These are phyloP conservation scores for Rhagonycha fulva DNA, from an alignment of 2,888 invertebrate species.

Conservation along the genomic window DNA sequence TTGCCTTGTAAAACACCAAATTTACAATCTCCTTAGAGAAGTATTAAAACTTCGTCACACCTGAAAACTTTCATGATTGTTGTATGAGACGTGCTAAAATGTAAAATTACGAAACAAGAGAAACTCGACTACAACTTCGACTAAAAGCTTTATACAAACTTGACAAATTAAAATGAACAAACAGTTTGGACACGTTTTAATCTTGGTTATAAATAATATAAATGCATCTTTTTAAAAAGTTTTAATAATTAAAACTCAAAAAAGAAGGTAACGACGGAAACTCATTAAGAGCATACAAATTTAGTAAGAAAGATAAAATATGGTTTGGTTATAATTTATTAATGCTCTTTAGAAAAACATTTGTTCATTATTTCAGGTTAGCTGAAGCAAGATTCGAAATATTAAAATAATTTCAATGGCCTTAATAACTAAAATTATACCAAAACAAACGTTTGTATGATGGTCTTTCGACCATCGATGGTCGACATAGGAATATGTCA, in stretches of 20 bases:
- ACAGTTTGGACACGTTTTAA: slow-evolving; percentile 5
- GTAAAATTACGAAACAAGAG: slow-evolving; percentile 11
- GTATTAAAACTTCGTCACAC: slow-evolving; percentile 12
- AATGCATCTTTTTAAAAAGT: neutral
- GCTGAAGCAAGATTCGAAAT: no score
- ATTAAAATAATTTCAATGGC: no score
- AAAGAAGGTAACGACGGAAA: neutral
- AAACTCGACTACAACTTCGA: neutral
- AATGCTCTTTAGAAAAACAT: neutral
- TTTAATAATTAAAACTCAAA: neutral
- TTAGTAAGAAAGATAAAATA: neutral
- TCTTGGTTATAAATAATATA: neutral
- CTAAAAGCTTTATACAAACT: neutral
- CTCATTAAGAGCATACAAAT: neutral
- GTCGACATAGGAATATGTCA: no score
- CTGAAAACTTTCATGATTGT: slow-evolving; percentile 21
- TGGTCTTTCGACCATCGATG: no score
- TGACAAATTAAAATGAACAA: slow-evolving; percentile 8
- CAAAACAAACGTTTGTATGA: no score
- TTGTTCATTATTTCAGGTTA: no score
- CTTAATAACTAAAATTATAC: no score
- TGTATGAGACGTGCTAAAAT: slow-evolving; percentile 12
- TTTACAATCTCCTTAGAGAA: slow-evolving; percentile 20
- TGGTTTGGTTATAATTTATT: neutral
- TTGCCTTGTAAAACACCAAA: slow-evolving; percentile 20